phyloP scores from a whole-genome alignment of 92 coral and sea anemone species.

The Meandrina meandrites region DNA sequence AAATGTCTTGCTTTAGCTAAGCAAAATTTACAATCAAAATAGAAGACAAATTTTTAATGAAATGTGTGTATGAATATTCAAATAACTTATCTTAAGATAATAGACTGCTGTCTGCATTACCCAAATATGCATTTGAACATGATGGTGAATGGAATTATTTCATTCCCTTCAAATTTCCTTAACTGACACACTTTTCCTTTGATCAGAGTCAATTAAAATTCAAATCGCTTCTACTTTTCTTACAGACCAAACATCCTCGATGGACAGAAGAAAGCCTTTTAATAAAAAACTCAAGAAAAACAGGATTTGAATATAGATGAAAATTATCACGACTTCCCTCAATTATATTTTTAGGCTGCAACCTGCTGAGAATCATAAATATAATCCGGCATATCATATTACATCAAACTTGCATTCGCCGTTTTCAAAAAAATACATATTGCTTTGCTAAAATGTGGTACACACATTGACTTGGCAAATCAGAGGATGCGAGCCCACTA shows the following conservation, averaged over 20 bases:
- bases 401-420: constrained; percentile 22
- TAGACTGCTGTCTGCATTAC: constrained; percentile 12
- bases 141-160: constrained; percentile 10
- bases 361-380: constrained; percentile 42
- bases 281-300: constrained; percentile 7
- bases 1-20: neutral
- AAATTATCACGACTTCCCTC: constrained; percentile 34
- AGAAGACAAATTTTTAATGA: constrained; percentile 16
- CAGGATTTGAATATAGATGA: constrained; percentile 48
- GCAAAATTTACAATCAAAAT: neutral
- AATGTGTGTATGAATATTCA: constrained; percentile 33
- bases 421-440: constrained; percentile 8
- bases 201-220: constrained; percentile 29
- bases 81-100: constrained; percentile 1
- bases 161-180: constrained; percentile 24
- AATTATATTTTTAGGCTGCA: constrained; percentile 13
- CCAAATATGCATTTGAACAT: constrained; percentile 15
- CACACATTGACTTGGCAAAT: constrained; percentile 16
- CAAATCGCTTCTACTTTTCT: neutral
- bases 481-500: constrained; percentile 29
- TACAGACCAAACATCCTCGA: constrained; percentile 27
- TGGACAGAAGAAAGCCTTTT: constrained; percentile 3
- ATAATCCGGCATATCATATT: constrained; percentile 9
- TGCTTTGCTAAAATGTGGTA: constrained; percentile 32
- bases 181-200: neutral